phyloP scores from a whole-genome alignment of 1,140 invertebrate genomes.

The Aplysia californica region DNA sequence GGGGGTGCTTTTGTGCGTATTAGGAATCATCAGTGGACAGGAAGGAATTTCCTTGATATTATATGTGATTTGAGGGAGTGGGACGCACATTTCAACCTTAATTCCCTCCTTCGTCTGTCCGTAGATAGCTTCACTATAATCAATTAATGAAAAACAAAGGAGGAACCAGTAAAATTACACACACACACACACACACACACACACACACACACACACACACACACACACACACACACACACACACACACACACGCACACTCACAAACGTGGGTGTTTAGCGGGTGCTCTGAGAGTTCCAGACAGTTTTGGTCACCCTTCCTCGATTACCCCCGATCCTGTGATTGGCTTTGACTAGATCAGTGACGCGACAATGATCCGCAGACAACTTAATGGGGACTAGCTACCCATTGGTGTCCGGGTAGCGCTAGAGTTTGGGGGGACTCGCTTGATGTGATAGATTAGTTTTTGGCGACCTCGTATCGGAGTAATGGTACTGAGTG shows the following conservation, averaged over 20 bases:
- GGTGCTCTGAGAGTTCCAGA: not conserved
- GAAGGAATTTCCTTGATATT: too few species aligned
- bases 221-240: constrained; percentile 4
- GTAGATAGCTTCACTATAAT: not conserved
- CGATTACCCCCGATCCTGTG: not conserved
- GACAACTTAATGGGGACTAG: not conserved
- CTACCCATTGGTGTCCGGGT: not conserved
- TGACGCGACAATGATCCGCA: not conserved
- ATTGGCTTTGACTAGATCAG: not conserved
- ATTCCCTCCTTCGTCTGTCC: not conserved
- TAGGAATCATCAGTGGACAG: too few species aligned
- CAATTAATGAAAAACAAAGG: not conserved
- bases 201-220: not conserved
- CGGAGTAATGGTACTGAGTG: too few species aligned
- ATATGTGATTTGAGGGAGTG: not conserved
- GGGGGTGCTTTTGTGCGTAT: too few species aligned
- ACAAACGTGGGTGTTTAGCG: not conserved
- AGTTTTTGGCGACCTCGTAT: too few species aligned
- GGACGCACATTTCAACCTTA: not conserved
- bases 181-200: constrained; percentile 22
- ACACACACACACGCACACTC: not conserved
- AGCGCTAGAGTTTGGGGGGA: not conserved
- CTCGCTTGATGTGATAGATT: not conserved
- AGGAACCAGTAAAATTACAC: not conserved
- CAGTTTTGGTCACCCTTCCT: not conserved